Percentiles rank a stretch among this genome's conserved stretches.
Evolutionary conservation across 2,113 vertebrate species (phyloP).

Genomic region (Erpornis zantholeuca): DNA sequence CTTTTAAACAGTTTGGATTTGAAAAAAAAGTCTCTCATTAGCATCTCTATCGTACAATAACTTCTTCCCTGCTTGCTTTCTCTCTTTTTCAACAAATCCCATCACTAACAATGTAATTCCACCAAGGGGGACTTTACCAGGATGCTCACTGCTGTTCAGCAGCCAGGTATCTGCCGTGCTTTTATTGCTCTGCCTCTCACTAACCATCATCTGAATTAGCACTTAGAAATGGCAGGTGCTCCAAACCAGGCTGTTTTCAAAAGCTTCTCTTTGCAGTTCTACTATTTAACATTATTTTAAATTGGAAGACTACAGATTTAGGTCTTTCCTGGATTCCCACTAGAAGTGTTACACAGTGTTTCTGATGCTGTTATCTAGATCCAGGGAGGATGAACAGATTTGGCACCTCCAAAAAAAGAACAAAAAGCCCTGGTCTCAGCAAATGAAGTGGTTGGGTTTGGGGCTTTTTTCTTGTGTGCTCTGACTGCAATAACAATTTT

Average conservation of each 20-base stretch:
- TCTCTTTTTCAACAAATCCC: not conserved
- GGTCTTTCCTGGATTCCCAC: constrained; percentile 34
- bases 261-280: not conserved
- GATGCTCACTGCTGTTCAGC: not conserved
- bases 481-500: not conserved
- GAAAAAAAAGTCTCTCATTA: not conserved
- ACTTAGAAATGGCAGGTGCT: not conserved
- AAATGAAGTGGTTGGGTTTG: not conserved
- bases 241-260: not conserved
- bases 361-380: constrained; percentile 29
- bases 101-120: not conserved
- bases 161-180: not conserved
- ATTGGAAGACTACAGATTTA: constrained; percentile 21
- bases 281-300: constrained; percentile 31
- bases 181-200: not conserved
- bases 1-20: not conserved
- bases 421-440: constrained; percentile 31
- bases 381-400: constrained; percentile 37
- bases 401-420: constrained; percentile 50
- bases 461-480: not conserved
- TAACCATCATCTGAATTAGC: not conserved
- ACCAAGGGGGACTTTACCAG: not conserved
- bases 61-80: not conserved
- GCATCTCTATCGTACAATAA: not conserved
- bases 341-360: constrained; percentile 31